These are phyloP conservation scores for Dysmachus trigonus DNA, from an alignment of 2,888 invertebrate species.

Conservation along the genomic window DNA sequence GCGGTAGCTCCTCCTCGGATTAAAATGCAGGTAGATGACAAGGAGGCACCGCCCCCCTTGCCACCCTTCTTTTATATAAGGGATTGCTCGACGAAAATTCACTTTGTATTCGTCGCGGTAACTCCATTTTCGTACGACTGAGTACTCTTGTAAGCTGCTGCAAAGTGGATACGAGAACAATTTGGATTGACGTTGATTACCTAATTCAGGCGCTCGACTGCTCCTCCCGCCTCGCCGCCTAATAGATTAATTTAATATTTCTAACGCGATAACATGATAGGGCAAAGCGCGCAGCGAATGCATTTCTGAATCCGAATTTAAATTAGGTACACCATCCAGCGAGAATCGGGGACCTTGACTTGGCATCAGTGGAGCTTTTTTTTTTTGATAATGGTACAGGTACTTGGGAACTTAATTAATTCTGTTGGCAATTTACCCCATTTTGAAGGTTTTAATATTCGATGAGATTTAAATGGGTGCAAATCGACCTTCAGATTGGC, in stretches of 20 bases:
- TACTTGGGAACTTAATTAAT: not conserved
- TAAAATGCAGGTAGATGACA: conserved; percentile 24
- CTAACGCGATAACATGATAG: not conserved
- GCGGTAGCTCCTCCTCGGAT: not conserved
- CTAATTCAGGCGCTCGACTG: not conserved
- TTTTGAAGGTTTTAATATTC: not conserved
- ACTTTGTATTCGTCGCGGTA: conserved; percentile 23
- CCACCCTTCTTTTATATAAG: not conserved
- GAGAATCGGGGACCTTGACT: not conserved
- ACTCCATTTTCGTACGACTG: conserved; percentile 21
- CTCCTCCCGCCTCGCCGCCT: not conserved
- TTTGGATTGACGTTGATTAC: conserved; percentile 18
- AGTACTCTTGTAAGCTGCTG: conserved; percentile 1
- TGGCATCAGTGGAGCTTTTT: not conserved
- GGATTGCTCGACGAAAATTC: conserved; percentile 12
- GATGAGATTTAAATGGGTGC: not conserved
- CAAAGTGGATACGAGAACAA: conserved; percentile 14
- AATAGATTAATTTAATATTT: conserved; percentile 20
- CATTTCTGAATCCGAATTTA: not conserved
- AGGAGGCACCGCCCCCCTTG: not conserved
- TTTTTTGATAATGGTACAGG: not conserved
- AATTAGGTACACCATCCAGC: not conserved
- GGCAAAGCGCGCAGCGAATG: not conserved
- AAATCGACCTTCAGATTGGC: not conserved
- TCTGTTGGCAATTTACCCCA: not conserved